phyloP scores from a whole-genome alignment of 2,888 invertebrate genomes.

The Entomobrya multifasciata region DNA sequence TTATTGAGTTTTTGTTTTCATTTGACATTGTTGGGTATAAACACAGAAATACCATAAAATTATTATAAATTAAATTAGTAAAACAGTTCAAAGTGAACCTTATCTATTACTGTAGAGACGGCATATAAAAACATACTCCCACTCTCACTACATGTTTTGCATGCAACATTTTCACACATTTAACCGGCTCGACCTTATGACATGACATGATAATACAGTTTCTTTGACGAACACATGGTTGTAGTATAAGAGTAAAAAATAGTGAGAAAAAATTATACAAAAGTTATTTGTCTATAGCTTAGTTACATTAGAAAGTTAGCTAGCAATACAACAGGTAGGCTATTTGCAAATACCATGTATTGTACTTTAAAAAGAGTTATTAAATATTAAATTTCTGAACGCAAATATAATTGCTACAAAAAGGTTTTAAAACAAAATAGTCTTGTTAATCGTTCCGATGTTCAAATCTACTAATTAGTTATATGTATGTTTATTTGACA shows the following conservation, averaged over 20 bases:
- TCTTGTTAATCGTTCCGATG: background rate
- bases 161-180: background rate
- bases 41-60: no score
- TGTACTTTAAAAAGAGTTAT: background rate
- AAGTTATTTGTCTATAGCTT: no score
- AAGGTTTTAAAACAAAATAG: background rate
- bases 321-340: background rate
- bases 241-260: no score
- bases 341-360: no score
- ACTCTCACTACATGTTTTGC: background rate
- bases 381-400: background rate
- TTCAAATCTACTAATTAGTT: no score
- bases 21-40: background rate
- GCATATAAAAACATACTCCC: background rate
- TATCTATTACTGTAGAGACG: background rate
- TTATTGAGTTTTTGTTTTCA: background rate
- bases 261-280: slow-evolving; percentile 21
- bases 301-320: background rate
- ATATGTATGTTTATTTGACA: background rate
- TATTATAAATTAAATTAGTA: background rate
- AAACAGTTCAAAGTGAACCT: slow-evolving; percentile 25
- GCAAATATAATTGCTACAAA: background rate
- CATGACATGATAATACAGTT: background rate
- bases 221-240: slow-evolving; percentile 20
- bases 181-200: slow-evolving; percentile 7